A percentile compares a stretch with the other conserved stretches of the same genome.
phyloP scores from a whole-genome alignment of 2,797 vertebrate species.

The Numenius phaeopus region DNA sequence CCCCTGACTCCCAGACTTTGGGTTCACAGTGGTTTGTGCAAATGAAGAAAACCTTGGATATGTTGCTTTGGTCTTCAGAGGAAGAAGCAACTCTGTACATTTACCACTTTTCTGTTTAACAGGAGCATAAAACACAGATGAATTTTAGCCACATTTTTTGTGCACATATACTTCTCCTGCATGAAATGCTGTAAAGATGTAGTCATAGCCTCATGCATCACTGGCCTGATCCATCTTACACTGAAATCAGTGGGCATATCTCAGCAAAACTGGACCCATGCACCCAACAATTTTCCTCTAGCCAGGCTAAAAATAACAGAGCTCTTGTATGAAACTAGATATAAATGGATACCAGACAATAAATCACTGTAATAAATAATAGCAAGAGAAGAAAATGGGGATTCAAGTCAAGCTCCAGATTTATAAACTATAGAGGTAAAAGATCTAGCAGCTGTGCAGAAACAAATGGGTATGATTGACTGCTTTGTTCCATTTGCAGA shows the following conservation, averaged over 20 bases:
- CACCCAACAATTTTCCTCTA: background rate
- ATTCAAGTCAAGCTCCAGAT: conserved; percentile 45
- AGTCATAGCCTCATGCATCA: background rate
- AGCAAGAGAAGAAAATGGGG: background rate
- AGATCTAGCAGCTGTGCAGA: conserved; percentile 32
- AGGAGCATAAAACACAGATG: background rate
- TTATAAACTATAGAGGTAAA: conserved; percentile 49
- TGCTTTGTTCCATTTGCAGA: conserved; percentile 60
- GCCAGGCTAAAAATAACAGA: background rate
- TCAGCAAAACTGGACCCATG: background rate
- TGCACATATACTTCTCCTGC: background rate
- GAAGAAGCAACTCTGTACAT: background rate
- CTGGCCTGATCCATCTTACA: background rate
- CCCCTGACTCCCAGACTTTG: background rate
- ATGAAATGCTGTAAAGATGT: background rate
- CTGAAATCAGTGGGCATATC: background rate
- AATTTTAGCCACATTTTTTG: background rate
- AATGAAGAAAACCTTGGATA: background rate
- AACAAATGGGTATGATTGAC: conserved; percentile 56
- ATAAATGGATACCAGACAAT: background rate
- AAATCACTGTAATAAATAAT: background rate
- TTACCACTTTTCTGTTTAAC: background rate
- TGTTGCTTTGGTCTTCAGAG: background rate
- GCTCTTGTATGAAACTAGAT: background rate
- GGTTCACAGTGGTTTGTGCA: background rate